A percentile compares a stretch with the other conserved stretches of the same genome.
Conservation (phyloP, 1,140 invertebrate species). For the Meteorus sp. region DNA sequence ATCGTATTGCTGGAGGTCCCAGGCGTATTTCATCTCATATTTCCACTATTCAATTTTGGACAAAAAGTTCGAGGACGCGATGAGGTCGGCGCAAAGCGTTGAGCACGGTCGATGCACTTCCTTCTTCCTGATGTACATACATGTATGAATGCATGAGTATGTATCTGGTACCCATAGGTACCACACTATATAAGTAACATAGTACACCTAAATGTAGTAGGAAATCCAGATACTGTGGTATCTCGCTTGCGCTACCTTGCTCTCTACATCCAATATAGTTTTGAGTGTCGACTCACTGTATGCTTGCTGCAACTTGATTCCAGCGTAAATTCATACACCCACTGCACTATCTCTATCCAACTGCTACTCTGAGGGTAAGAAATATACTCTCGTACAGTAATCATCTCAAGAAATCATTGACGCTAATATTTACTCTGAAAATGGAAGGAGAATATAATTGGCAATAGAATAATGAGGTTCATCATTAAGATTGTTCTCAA, state of each 20-base stretch:
- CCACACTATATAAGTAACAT: constrained; percentile 22
- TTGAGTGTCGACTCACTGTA: not conserved
- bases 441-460: not conserved
- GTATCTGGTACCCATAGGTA: too few relatives aligned
- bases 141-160: not conserved
- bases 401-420: too few relatives aligned
- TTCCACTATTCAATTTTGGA: constrained; percentile 24
- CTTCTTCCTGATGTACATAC: constrained; percentile 10
- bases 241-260: not conserved
- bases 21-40: constrained; percentile 23
- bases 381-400: too few relatives aligned
- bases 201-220: constrained; percentile 17
- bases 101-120: constrained; percentile 27
- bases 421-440: too few relatives aligned
- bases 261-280: not conserved
- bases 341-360: not conserved
- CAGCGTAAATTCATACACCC: constrained; percentile 5
- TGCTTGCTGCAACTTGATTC: constrained; percentile 6
- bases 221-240: constrained; percentile 1
- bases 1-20: constrained; percentile 3
- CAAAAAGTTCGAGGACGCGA: constrained; percentile 12
- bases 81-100: not conserved
- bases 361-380: not conserved
- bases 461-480: not conserved
- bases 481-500: too few relatives aligned